Conservation (phyloP, 2,113 vertebrate species). For the Orcinus orca region DNA sequence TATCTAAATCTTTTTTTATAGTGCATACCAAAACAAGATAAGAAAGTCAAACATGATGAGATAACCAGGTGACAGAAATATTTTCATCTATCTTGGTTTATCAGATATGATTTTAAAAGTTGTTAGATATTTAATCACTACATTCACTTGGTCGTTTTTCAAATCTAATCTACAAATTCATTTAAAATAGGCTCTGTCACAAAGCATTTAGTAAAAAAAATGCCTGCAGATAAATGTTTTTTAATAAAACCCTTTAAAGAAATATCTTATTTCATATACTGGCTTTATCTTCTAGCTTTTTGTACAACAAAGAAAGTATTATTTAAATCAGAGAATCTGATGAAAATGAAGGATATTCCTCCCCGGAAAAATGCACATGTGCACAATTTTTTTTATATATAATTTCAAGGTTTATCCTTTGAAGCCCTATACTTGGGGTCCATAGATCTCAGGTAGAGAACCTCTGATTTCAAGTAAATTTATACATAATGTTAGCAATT, state of each 20-base stretch:
- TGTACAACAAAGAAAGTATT: background rate
- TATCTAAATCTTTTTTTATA: background rate
- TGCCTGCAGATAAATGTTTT: background rate
- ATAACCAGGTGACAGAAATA: background rate
- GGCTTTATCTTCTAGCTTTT: background rate
- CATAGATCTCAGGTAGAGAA: background rate
- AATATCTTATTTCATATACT: background rate
- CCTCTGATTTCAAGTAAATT: background rate
- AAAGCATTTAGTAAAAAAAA: background rate
- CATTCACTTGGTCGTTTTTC: background rate
- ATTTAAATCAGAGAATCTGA: background rate
- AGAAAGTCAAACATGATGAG: background rate
- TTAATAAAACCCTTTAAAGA: background rate
- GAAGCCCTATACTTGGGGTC: background rate
- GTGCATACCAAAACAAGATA: background rate
- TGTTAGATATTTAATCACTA: constrained; percentile 9
- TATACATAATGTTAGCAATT: background rate
- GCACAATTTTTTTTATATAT: background rate
- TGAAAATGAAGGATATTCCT: background rate
- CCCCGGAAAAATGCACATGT: background rate
- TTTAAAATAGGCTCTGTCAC: constrained; percentile 26
- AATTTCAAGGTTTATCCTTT: background rate
- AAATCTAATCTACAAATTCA: background rate
- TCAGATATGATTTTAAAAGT: background rate
- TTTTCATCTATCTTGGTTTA: background rate